These are phyloP conservation scores for Holocentrus rufus DNA, from an alignment of 2,797 vertebrate species.

Conservation along the genomic window DNA sequence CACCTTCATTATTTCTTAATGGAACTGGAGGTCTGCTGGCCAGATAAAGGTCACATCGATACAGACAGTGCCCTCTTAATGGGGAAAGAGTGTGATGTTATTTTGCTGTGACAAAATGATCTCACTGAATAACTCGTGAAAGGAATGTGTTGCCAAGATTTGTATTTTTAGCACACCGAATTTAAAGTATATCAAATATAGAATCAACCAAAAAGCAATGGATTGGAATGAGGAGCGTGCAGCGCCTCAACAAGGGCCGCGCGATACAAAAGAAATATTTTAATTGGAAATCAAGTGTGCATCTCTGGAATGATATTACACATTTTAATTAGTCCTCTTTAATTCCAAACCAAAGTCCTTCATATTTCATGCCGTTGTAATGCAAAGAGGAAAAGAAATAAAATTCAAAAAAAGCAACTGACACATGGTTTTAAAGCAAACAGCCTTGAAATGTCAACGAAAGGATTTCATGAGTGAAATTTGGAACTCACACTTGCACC, in stretches of 20 bases:
- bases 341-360: conserved; percentile 24
- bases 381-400: conserved; percentile 17
- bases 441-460: conserved; percentile 35
- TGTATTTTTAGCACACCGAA: conserved; percentile 22
- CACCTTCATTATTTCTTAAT: conserved; percentile 81
- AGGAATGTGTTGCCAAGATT: conserved; percentile 6
- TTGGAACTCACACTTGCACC: conserved; percentile 29
- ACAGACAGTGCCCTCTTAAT: conserved; percentile 50
- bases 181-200: conserved; percentile 31
- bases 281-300: conserved; percentile 45
- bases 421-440: conserved; percentile 22
- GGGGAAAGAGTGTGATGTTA: conserved; percentile 50
- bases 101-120: conserved; percentile 64
- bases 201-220: conserved; percentile 11
- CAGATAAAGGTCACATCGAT: conserved; percentile 75
- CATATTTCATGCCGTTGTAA: conserved; percentile 35
- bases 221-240: neutral
- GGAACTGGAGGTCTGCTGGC: conserved; percentile 72
- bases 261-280: conserved; percentile 33
- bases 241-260: conserved; percentile 22
- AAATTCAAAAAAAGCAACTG: neutral
- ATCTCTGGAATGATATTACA: conserved; percentile 39
- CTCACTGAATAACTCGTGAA: conserved; percentile 25
- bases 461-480: conserved; percentile 35
- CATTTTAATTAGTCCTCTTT: conserved; percentile 49